A percentile compares a stretch with the other conserved stretches of the same genome.
Evolutionary conservation across 2,888 invertebrate species (phyloP).

Genomic region (Perithous albicinctus): DNA sequence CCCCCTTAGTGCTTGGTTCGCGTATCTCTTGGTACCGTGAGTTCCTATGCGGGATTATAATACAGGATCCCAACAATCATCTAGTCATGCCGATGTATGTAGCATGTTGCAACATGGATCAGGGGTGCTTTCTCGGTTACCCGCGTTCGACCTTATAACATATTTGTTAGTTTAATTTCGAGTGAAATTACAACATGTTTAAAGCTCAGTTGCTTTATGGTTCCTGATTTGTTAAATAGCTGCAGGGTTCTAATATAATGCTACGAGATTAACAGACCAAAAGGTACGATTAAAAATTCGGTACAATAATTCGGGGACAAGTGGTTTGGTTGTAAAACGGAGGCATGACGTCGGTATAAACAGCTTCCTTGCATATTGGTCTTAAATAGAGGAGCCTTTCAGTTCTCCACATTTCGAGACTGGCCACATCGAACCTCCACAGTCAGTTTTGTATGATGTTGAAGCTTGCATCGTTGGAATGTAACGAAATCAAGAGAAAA

Average conservation of each 20-base stretch:
- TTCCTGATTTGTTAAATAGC: too few species aligned
- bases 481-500: too few species aligned
- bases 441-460: too few species aligned
- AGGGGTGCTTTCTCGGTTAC: constrained; percentile 24
- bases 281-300: too few species aligned
- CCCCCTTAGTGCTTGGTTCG: constrained; percentile 50
- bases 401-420: too few species aligned
- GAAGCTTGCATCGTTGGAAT: too few species aligned
- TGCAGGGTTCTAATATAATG: too few species aligned
- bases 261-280: too few species aligned
- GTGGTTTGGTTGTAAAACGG: too few species aligned
- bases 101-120: constrained; percentile 18
- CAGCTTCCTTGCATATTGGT: not conserved
- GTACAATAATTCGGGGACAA: too few species aligned
- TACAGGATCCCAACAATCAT: constrained; percentile 39
- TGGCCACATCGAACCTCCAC: not conserved
- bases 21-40: constrained; percentile 43
- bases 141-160: constrained; percentile 35
- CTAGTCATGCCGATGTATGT: constrained; percentile 5
- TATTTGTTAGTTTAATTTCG: not conserved
- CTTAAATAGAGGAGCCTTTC: too few species aligned
- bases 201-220: not conserved
- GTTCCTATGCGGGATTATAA: constrained; percentile 45
- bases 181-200: not conserved
- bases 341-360: not conserved